Percentiles rank a stretch among this genome's conserved stretches.
phyloP scores from a whole-genome alignment of 2,797 vertebrate species.

The Brotula barbata region DNA sequence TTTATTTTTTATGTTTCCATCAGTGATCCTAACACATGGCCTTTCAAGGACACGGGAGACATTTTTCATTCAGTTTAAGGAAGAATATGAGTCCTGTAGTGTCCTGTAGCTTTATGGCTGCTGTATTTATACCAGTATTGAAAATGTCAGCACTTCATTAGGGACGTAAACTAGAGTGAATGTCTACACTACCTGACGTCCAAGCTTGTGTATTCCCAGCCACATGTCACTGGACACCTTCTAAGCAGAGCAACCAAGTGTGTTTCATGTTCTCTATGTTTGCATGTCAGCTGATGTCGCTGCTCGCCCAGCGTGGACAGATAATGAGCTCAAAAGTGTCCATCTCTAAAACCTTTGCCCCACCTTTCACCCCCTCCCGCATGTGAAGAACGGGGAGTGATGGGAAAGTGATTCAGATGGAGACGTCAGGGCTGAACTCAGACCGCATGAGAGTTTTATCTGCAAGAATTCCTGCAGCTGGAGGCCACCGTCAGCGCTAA shows the following conservation, averaged over 20 bases:
- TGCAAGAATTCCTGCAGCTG: constrained; percentile 64
- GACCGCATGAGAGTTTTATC: constrained; percentile 56
- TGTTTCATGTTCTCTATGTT: constrained; percentile 18
- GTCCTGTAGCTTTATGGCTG: too few species aligned
- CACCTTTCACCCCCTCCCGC: constrained; percentile 22
- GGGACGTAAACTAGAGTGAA: not conserved
- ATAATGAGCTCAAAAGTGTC: constrained; percentile 47
- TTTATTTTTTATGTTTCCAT: too few species aligned
- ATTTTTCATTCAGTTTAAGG: too few species aligned
- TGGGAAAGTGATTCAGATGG: constrained; percentile 29
- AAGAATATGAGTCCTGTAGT: too few species aligned
- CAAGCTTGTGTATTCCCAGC: not conserved
- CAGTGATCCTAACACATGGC: too few species aligned
- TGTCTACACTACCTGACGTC: not conserved
- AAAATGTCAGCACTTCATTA: not conserved
- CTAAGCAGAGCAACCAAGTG: not conserved
- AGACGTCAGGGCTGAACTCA: constrained; percentile 21
- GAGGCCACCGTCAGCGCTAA: constrained; percentile 49
- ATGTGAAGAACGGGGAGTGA: constrained; percentile 8
- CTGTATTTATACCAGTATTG: too few species aligned
- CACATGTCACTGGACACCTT: constrained; percentile 10
- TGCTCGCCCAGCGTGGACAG: constrained; percentile 4
- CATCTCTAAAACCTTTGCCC: constrained; percentile 3
- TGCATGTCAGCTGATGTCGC: constrained; percentile 39
- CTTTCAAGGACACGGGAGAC: too few species aligned